These are phyloP conservation scores for Parnassius glacialis DNA, from an alignment of 2,888 invertebrate species.

Conservation along the genomic window DNA sequence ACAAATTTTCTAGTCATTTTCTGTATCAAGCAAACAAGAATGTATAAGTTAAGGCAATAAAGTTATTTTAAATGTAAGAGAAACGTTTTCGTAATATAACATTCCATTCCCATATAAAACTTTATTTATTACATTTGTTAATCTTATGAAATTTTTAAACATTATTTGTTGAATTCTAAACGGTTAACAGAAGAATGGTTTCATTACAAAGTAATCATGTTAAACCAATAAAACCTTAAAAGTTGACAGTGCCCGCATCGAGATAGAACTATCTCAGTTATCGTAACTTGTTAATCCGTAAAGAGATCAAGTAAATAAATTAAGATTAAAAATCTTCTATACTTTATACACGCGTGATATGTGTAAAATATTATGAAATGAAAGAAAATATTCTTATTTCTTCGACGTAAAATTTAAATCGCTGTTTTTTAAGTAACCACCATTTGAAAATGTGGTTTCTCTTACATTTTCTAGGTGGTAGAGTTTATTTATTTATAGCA, in stretches of 20 bases:
- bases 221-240: conserved; percentile 1
- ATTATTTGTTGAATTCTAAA: not conserved
- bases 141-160: not conserved
- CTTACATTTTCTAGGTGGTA: no score
- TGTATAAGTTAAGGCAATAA: no score
- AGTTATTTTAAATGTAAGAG: no score
- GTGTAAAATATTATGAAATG: not conserved
- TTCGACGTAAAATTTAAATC: no score
- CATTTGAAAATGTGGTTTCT: no score
- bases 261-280: conserved; percentile 1
- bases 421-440: no score
- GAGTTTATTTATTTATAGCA: no score
- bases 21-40: no score
- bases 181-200: not conserved
- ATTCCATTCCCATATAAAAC: not conserved
- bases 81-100: not conserved
- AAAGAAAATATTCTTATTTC: no score
- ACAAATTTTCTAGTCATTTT: no score
- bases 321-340: conserved; percentile 6
- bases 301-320: conserved; percentile 21
- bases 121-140: no score
- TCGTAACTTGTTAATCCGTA: conserved; percentile 14
- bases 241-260: conserved; percentile 6
- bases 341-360: not conserved
- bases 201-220: conserved; percentile 2